A percentile compares a stretch with the other conserved stretches of the same genome.
These are phyloP conservation scores for Hemaris fuciformis DNA, from an alignment of 2,888 invertebrate species.

Conservation along the genomic window DNA sequence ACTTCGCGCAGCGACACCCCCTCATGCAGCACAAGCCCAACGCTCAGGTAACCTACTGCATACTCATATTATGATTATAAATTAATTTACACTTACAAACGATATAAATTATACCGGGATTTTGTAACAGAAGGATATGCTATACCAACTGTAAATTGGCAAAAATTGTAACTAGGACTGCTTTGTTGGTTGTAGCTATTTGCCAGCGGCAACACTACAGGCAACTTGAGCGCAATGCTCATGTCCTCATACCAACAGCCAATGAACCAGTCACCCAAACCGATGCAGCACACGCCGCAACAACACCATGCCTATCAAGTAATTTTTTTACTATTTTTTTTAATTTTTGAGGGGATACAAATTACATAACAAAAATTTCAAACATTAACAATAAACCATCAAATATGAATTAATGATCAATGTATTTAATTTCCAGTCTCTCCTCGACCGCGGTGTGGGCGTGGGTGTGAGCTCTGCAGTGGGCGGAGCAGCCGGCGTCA, in stretches of 20 bases:
- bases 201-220: conserved; percentile 52
- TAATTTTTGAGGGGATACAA: neutral
- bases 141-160: too few species aligned
- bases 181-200: conserved; percentile 42
- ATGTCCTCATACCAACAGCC: conserved; percentile 75
- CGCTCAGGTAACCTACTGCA: conserved; percentile 48
- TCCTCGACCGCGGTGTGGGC: conserved; percentile 67
- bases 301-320: conserved; percentile 73
- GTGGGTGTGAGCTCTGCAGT: conserved; percentile 29
- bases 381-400: neutral
- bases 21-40: conserved; percentile 60
- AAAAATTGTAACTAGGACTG: too few species aligned
- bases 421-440: conserved; percentile 44
- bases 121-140: too few species aligned
- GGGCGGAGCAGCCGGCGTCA: conserved; percentile 27
- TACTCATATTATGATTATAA: too few species aligned
- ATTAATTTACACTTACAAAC: too few species aligned
- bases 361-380: neutral
- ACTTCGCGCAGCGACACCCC: conserved; percentile 72
- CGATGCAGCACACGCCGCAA: conserved; percentile 67
- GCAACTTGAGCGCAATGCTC: conserved; percentile 67
- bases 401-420: neutral
- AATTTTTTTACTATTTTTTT: neutral
- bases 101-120: too few species aligned
- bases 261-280: conserved; percentile 69